Conservation (phyloP, 2,113 vertebrate species). For the Onychorhynchus coronatus region DNA sequence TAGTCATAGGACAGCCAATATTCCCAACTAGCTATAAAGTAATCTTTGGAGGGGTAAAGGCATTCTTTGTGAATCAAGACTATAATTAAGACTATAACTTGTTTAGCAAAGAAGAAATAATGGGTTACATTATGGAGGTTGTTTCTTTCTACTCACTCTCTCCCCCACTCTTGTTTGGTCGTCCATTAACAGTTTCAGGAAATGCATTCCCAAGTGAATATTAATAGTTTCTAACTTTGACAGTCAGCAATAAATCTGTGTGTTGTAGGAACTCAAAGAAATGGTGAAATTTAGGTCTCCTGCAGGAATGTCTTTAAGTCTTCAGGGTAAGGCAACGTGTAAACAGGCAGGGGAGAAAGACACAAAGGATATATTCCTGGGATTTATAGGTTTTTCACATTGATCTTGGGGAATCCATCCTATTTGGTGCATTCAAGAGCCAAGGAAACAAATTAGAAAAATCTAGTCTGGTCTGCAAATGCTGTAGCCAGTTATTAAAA, state of each 20-base stretch:
- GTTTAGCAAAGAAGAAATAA: neutral
- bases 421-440: neutral
- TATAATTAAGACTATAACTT: neutral
- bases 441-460: neutral
- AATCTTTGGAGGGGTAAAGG: neutral
- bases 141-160: neutral
- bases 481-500: slow-evolving; percentile 2
- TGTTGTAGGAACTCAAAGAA: neutral
- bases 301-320: neutral
- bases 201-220: neutral
- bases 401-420: neutral
- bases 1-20: neutral
- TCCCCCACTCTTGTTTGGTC: neutral
- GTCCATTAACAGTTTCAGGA: neutral
- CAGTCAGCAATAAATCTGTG: neutral
- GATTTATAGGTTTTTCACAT: neutral
- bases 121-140: neutral
- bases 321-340: neutral
- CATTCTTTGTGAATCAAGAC: neutral
- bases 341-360: neutral
- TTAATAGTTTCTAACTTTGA: neutral
- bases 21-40: neutral
- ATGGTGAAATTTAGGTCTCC: neutral
- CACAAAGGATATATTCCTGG: neutral
- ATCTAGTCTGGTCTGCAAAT: neutral